Percentiles rank a stretch among this genome's conserved stretches.
phyloP scores from a whole-genome alignment of 2,888 invertebrate genomes.

The Panopea generosa region DNA sequence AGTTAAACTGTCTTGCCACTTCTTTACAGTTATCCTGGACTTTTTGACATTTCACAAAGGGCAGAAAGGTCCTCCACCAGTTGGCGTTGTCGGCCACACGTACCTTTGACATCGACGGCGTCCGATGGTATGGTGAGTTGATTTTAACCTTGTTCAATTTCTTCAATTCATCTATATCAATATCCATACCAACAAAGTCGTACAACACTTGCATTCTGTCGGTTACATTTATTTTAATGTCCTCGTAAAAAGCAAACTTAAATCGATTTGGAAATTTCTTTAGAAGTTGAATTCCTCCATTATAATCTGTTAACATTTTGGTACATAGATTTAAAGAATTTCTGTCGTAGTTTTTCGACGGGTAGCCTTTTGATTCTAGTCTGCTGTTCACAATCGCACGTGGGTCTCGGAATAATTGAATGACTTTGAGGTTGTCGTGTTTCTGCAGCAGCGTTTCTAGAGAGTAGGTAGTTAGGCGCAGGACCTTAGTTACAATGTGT shows the following conservation, averaged over 20 bases:
- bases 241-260: conserved; percentile 55
- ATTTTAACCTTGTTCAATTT: conserved; percentile 33
- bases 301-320: conserved; percentile 45
- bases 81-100: conserved; percentile 39
- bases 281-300: conserved; percentile 22
- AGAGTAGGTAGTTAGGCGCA: conserved; percentile 44
- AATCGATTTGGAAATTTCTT: conserved; percentile 45
- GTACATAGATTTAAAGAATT: conserved; percentile 39
- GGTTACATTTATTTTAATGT: conserved; percentile 31
- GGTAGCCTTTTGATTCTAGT: conserved; percentile 47
- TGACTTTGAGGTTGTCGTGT: conserved; percentile 40
- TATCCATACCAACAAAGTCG: conserved; percentile 49
- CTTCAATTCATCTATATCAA: conserved; percentile 12
- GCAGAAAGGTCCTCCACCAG: conserved; percentile 53
- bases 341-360: conserved; percentile 23
- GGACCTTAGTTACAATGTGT: conserved; percentile 47
- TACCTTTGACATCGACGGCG: conserved; percentile 15
- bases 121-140: conserved; percentile 27
- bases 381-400: conserved; percentile 51
- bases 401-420: conserved; percentile 54
- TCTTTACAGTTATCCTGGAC: conserved; percentile 29
- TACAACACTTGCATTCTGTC: conserved; percentile 33
- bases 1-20: conserved; percentile 25
- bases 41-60: conserved; percentile 24
- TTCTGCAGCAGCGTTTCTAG: conserved; percentile 30